Evolutionary conservation across 2,797 vertebrate genomes (phyloP), one percentile per base, ranked within the genome.

Genomic region (Danio kyathit): DNA sequence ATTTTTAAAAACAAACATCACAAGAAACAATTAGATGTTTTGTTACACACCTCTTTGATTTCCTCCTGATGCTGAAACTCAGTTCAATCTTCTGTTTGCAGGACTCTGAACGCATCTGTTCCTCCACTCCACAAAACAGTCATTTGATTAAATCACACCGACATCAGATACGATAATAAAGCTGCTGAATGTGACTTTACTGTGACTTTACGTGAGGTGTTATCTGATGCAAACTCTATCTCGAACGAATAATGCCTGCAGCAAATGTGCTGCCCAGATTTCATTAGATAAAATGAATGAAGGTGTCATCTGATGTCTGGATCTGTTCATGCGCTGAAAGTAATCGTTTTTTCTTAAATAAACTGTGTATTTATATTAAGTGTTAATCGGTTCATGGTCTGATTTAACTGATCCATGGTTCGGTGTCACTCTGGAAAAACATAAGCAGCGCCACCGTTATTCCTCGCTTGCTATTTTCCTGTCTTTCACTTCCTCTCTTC

Each of bases 401-500:
- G 19, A 65, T 12, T 44, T 16, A 7, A 9, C 48, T 65, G n/a
- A 21, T 66, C 40, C 40, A 14, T 59, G 1, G 16, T 6, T 11
- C 21, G 44, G 6, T 61, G 6, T 61, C 11, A 61, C n/a, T 71
- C 13, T 13, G 2, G 5, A 52, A 10, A 69, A 9, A 46, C 3
- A 11, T 40, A 6, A 51, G 38, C 14, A 29, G 8, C 54, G 0
- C 6, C 54, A 0, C 6, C 16, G 29, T 8, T 54, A 2, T 44
- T 57, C 13, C 51, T 57, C 41, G 56, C 9, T 57, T 21, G 8
- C 38, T 12, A 16, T 14, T 2, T 16, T 21, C 38, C 44, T 16
- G 6, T 60, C 7, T 70, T 29, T 7, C 44, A 38, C 76, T 70
- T 70, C 65, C 44, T 79, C 54, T 41, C 38, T 52, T 79, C 66